Percentiles rank a stretch among this genome's conserved stretches.
These are phyloP conservation scores for Meteorus sp. DNA, from an alignment of 1,140 invertebrate genomes.

Conservation along the genomic window DNA sequence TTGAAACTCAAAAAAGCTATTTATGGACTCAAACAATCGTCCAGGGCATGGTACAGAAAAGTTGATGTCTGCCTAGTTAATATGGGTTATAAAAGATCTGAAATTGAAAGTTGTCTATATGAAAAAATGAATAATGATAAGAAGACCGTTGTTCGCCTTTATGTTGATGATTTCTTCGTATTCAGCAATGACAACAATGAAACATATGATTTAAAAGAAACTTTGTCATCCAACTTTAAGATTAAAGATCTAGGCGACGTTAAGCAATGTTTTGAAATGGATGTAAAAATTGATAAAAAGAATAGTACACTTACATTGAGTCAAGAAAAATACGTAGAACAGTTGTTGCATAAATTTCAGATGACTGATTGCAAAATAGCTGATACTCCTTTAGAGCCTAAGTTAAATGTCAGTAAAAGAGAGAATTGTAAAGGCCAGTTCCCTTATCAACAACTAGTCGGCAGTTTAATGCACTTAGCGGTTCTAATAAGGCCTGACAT, in stretches of 20 bases:
- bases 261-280: conserved; percentile 29
- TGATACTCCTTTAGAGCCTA: conserved; percentile 40
- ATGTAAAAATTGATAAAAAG: conserved; percentile 20
- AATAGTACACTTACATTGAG: conserved; percentile 1
- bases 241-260: conserved; percentile 33
- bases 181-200: conserved; percentile 30
- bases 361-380: conserved; percentile 44
- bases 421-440: not conserved
- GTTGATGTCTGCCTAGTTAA: too few species aligned
- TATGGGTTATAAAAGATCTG: too few species aligned
- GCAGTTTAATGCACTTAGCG: conserved; percentile 46
- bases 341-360: conserved; percentile 41
- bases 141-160: conserved; percentile 36
- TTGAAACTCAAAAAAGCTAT: too few species aligned
- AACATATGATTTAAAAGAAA: conserved; percentile 21
- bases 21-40: too few species aligned
- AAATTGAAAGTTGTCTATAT: conserved; percentile 39
- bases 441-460: conserved; percentile 39
- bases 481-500: conserved; percentile 48
- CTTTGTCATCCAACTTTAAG: conserved; percentile 26
- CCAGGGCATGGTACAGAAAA: too few species aligned
- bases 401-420: conserved; percentile 2
- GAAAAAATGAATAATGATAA: conserved; percentile 19
- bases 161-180: conserved; percentile 48
- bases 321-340: conserved; percentile 39